Base-by-base conservation (phyloP, 2,797 vertebrate species). In the Scyliorhinus canicula region DNA sequence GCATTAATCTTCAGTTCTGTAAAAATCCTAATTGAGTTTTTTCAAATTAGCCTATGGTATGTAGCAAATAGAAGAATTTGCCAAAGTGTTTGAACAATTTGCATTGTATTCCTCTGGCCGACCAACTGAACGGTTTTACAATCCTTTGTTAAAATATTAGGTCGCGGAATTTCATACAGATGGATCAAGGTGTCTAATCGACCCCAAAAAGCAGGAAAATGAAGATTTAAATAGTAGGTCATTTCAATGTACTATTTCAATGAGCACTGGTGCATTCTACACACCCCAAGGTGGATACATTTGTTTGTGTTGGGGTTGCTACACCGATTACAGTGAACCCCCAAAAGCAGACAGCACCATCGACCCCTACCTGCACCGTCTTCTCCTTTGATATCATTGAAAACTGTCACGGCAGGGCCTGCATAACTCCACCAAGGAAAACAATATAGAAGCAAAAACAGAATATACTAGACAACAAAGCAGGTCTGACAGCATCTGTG, bases 1-100 rank as follows among this genome's bases (percentile, higher is more conserved):
- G 96, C 95, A 96, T 96, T 96, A 60, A 95, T 95, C 86, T 95
- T 77, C 95, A 95, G 91, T 31, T 74, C 96, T 95, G 28, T 95
- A 95, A 96, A 95, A 95, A 95, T 0, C 0, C 52, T 94, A 96
- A 65, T 26, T 65, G 88, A 65, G 60, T 65, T 63, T 44, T 63
- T 9, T 40, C n/a, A 65, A 91, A 65, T 40, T 65, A 91, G 60
- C 88, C 24, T 21, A 44, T n/a, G 9, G 35, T 8, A 40, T n/a
- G 19, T 40, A n/a, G 55, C 55, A 65, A 91, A 44, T 60, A 63
- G 19, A 26, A 55, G 3, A 57, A 63, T 65, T 11, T 50, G 40
- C 35, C 24, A 44, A 55, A 91, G 63, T 63, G 16, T 63, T 63
- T n/a, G 57, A 91, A 44, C 57, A 40, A n/a, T 44, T 63, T 91